Base-by-base conservation (phyloP, 2,113 vertebrate species). In the Calidris pygmaea region DNA sequence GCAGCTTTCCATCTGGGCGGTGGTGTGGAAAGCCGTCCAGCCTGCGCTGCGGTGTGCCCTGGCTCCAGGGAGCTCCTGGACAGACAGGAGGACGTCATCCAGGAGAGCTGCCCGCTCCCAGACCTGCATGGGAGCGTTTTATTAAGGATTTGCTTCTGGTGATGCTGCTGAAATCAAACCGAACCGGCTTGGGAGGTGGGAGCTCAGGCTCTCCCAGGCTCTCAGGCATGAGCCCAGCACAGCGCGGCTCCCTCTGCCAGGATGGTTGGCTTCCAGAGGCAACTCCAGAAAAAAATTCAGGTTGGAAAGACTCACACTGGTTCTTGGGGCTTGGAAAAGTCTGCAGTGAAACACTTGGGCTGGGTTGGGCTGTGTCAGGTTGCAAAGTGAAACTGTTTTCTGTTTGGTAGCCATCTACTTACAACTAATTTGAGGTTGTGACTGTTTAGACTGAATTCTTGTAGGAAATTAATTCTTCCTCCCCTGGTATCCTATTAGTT, bases 211-310 rank as follows among this genome's bases (percentile, higher is more conserved):
- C 43, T 74, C 65, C 52, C 68, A 86, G 70, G 9, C 0, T 1
- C 60, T 82, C 0, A 2, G 81, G 77, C 56, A 59, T 0, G 0
- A 89, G 85, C 80, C 65, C 39, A 62, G 73, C 0, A 0, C 70
- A 52, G 39, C 0, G 0, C 0, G 0, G 62, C 53, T 79, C 35
- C 7, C 55, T 87, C 48, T 94, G 91, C 85, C 87, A 91, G 87
- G 37, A 58, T 91, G 81, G 24, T 76, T 94, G 85, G 58, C 67
- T 93, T 89, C 78, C 81, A 70, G 70, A 45, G 73, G 94, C 65
- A 82, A 45, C 71, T 96, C 71, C 82, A 58, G 81, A 55, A 70
- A 78, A 59, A 15, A 85, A 91, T 82, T 30, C 74, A 94, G 94
- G 80, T 96, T 95, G 56, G 80, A 87, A 85, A 53, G n/a, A 35